phyloP scores from a whole-genome alignment of 2,113 vertebrate genomes.

The Chaetodon auriga region DNA sequence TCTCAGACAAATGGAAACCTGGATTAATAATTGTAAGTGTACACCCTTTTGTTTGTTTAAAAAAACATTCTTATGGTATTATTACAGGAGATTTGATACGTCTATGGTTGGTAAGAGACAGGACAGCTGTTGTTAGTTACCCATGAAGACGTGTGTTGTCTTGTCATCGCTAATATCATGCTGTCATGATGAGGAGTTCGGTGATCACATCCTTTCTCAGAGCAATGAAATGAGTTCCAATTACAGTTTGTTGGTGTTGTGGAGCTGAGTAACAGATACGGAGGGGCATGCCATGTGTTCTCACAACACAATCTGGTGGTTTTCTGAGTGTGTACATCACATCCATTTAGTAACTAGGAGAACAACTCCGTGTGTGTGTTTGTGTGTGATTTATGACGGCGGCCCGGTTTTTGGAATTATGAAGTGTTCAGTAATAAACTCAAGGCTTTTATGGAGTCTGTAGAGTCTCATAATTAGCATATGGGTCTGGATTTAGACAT shows the following conservation, averaged over 20 bases:
- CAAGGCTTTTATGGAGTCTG: slow-evolving; percentile 48
- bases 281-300: slow-evolving; percentile 30
- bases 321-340: slow-evolving; percentile 38
- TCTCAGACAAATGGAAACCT: slow-evolving; percentile 37
- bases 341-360: slow-evolving; percentile 49
- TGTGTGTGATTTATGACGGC: slow-evolving; percentile 38
- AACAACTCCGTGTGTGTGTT: not conserved
- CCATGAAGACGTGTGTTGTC: slow-evolving; percentile 50
- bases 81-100: slow-evolving; percentile 31
- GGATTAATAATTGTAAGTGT: slow-evolving; percentile 59
- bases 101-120: not conserved
- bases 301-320: slow-evolving; percentile 47
- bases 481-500: slow-evolving; percentile 11
- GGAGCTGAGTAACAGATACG: slow-evolving; percentile 40
- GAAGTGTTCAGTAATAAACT: slow-evolving; percentile 49
- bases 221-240: slow-evolving; percentile 49
- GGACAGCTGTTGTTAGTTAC: slow-evolving; percentile 31
- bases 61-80: slow-evolving; percentile 15
- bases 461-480: slow-evolving; percentile 37
- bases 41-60: slow-evolving; percentile 45
- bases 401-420: slow-evolving; percentile 39
- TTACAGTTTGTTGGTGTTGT: slow-evolving; percentile 52
- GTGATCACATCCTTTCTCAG: slow-evolving; percentile 56
- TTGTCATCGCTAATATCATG: slow-evolving; percentile 19
- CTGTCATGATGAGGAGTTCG: slow-evolving; percentile 38